A percentile compares a stretch with the other conserved stretches of the same genome.
Evolutionary conservation across 2,888 invertebrate genomes (phyloP).

Genomic region (Stratiomys singularior): DNA sequence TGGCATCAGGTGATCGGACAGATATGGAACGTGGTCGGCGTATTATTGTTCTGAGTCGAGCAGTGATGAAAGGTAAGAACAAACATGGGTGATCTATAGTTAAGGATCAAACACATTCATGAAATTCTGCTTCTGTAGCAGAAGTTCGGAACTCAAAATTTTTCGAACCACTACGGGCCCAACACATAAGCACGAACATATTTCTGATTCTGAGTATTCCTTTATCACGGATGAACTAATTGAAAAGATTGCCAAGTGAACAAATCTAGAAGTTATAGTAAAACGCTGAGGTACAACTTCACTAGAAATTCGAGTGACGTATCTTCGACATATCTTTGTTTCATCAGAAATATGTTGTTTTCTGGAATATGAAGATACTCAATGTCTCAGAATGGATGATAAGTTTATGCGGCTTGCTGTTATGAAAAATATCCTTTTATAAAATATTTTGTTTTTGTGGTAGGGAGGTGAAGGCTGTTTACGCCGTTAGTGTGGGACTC

Average conservation of each 20-base stretch:
- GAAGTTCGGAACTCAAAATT: neutral
- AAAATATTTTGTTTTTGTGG: too few species aligned
- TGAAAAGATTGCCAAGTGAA: constrained; percentile 8
- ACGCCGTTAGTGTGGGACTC: too few species aligned
- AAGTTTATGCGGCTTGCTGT: constrained; percentile 33
- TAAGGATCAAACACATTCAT: neutral
- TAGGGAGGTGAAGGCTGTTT: too few species aligned
- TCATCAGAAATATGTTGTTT: constrained; percentile 54
- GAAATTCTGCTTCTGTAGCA: neutral
- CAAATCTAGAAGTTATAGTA: neutral
- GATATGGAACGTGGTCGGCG: constrained; percentile 17
- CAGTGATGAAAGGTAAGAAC: constrained; percentile 15
- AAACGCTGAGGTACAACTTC: constrained; percentile 45
- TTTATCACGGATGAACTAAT: constrained; percentile 23
- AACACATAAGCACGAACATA: neutral
- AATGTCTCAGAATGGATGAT: constrained; percentile 53
- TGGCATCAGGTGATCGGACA: neutral
- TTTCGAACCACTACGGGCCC: neutral
- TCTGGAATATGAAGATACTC: constrained; percentile 49
- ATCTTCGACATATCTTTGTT: constrained; percentile 55
- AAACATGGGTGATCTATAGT: neutral
- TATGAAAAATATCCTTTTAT: constrained; percentile 41
- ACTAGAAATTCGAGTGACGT: constrained; percentile 54
- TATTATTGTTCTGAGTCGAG: constrained; percentile 15
- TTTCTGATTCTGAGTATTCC: constrained; percentile 39